Percentiles rank a stretch among this genome's conserved stretches.
Conservation (phyloP, 1,140 invertebrate species). For the Ruditapes philippinarum region DNA sequence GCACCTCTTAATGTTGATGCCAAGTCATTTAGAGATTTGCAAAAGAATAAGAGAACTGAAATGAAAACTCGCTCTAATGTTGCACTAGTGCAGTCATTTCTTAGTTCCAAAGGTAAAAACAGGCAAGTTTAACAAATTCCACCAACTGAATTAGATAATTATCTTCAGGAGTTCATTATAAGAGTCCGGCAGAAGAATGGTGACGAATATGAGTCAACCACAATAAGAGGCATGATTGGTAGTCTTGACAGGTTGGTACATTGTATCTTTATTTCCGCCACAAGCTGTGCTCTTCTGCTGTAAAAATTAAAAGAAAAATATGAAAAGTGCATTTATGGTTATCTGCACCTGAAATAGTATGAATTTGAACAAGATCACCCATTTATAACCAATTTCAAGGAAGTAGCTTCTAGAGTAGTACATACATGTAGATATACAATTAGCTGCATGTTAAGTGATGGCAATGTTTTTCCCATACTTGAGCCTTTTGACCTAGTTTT, state of each 20-base stretch:
- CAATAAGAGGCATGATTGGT: not conserved
- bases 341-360: too few species aligned
- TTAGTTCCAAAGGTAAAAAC: not conserved
- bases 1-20: not conserved
- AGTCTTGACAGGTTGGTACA: not conserved
- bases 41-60: not conserved
- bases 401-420: too few species aligned
- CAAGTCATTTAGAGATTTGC: not conserved
- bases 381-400: too few species aligned
- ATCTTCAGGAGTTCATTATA: not conserved
- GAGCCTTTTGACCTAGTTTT: too few species aligned
- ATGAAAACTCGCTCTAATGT: not conserved
- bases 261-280: not conserved
- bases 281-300: too few species aligned
- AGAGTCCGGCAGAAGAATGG: not conserved
- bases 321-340: too few species aligned
- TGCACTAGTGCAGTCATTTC: too few species aligned
- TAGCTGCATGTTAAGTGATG: too few species aligned
- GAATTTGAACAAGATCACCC: too few species aligned
- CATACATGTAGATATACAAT: too few species aligned
- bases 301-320: too few species aligned
- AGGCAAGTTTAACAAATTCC: not conserved
- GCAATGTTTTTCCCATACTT: too few species aligned
- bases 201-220: not conserved
- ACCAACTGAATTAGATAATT: not conserved